These are phyloP conservation scores for Grantiella picta DNA, from an alignment of 2,113 vertebrate genomes.

Conservation along the genomic window DNA sequence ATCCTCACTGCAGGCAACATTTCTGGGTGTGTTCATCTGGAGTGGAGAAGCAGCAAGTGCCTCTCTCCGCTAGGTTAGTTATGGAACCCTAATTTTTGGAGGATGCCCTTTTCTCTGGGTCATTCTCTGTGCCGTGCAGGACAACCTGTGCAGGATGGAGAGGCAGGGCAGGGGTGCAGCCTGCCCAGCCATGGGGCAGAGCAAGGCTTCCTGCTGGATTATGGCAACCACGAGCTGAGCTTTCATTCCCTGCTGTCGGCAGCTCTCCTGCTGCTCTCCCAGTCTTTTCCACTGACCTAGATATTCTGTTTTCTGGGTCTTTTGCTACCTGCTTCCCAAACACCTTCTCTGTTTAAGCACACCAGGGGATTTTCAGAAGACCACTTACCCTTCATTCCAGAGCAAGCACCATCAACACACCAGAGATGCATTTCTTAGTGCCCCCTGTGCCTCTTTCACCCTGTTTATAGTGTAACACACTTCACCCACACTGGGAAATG, in stretches of 20 bases:
- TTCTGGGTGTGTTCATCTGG: not conserved
- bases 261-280: not conserved
- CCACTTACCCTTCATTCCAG: not conserved
- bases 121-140: not conserved
- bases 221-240: not conserved
- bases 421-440: not conserved
- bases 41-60: not conserved
- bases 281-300: not conserved
- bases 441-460: not conserved
- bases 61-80: not conserved
- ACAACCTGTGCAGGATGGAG: fast-evolving
- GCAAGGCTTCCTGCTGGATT: not conserved
- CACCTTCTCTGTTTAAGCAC: not conserved
- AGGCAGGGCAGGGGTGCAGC: not conserved
- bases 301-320: not conserved
- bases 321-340: not conserved
- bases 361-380: not conserved
- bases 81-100: not conserved
- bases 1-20: not conserved
- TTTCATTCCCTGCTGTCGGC: not conserved
- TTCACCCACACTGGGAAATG: not conserved
- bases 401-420: not conserved
- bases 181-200: not conserved
- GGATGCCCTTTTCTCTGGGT: not conserved
- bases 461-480: not conserved